Base-by-base conservation (phyloP, 2,113 vertebrate genomes). In the Salvator merianae region DNA sequence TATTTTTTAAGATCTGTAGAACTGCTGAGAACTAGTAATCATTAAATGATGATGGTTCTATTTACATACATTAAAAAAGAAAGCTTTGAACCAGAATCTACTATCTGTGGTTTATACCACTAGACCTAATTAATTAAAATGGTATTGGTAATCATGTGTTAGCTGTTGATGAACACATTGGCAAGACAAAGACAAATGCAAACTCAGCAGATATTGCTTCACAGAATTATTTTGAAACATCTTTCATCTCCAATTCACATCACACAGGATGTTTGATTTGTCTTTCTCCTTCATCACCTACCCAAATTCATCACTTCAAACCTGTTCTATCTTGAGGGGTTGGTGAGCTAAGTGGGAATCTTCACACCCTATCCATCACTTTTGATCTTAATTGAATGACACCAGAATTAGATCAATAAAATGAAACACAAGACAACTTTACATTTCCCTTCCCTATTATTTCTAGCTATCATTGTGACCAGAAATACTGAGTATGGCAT, bases 311-410 rank as follows among this genome's bases (percentile, higher is more conserved):
- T 81, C 84, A 79, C 79, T 88, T 84, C 50, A 53, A 79, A 92
- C 94, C 95, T 93, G 95, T 94, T 93, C 93, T 92, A 91, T 91
- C 88, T 87, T 85, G 81, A 90, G 82, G 78, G 91, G 91, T 91
- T 89, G 91, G 90, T 92, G 92, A 95, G 94, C 91, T 93, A 95
- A 93, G 90, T 86, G 91, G 92, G 91, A 94, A 94, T 95, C 95
- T 94, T 91, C 89, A 92, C 92, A 93, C 93, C 94, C 95, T 95
- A 96, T 96, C 95, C 95, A 95, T 96, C 95, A 95, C 94, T 96
- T 97, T 96, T 95, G 94, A 92, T 96, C 95, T 94, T 96, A 96
- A 97, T 96, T 96, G 95, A 97, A 97, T 95, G 96, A 97, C 95
- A 96, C 93, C 90, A 94, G 92, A 97, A 96, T 92, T 94, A 93